Conservation (phyloP, 1,140 invertebrate species). For the Trachelipus rathkii region DNA sequence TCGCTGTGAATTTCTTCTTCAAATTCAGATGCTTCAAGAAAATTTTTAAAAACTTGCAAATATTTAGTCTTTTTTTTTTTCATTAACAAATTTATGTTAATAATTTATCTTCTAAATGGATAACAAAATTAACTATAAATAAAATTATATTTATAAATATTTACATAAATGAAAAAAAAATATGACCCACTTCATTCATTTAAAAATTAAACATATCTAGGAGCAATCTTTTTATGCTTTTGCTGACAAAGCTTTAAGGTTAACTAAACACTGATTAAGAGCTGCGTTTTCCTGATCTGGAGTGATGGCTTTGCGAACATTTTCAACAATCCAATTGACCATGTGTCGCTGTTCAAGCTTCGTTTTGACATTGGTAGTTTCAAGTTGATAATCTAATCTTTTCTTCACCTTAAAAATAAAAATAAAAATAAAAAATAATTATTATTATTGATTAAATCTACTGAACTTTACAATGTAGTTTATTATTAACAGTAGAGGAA, state of each 20-base stretch:
- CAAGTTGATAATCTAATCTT: slow-evolving; percentile 85
- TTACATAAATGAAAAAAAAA: not conserved
- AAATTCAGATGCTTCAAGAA: no score
- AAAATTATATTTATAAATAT: not conserved
- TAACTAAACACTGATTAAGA: slow-evolving; percentile 80
- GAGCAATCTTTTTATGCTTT: slow-evolving; percentile 26
- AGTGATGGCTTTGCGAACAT: slow-evolving; percentile 79
- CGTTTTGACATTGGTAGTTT: slow-evolving; percentile 70
- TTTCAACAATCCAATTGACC: slow-evolving; percentile 85
- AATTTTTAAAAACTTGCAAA: no score
- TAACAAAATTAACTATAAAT: no score
- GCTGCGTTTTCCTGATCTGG: slow-evolving; percentile 87
- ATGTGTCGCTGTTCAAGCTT: slow-evolving; percentile 85
- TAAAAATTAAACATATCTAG: not conserved
- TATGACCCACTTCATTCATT: not conserved
- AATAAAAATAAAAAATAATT: no score
- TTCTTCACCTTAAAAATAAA: slow-evolving; percentile 63
- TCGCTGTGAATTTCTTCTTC: no score
- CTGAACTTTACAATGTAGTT: no score
- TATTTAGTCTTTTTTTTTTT: no score
- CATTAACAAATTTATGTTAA: no score
- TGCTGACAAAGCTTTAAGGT: slow-evolving; percentile 69
- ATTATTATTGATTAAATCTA: no score
- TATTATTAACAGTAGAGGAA: no score
- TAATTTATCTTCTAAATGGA: no score